Percentiles rank a stretch among this genome's conserved stretches.
Evolutionary conservation across 1,140 invertebrate species (phyloP).

Genomic region (Apis mellifera): Amel_HAv3.1 CM009944.2:6612501-6613000

Average conservation of each 20-base stretch:
- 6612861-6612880: constrained; percentile 32
- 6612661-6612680: not conserved
- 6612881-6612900: constrained; percentile 38
- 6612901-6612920: not conserved
- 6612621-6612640: not conserved
- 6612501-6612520: constrained; percentile 79
- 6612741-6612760: not conserved
- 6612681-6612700: not conserved
- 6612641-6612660: not conserved
- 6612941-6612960: not conserved
- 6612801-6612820: not conserved
- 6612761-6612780: not conserved
- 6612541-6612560: constrained; percentile 24
- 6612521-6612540: constrained; percentile 65
- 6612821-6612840: not conserved
- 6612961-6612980: not conserved
- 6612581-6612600: not conserved
- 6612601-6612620: too few relatives aligned
- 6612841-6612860: not conserved
- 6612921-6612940: not conserved
- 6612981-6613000: not conserved
- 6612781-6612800: not conserved
- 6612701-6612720: not conserved
- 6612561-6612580: not conserved
- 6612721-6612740: not conserved